A percentile compares a stretch with the other conserved stretches of the same genome.
Evolutionary conservation across 2,113 vertebrate species (phyloP).

Genomic region (Dendropsophus ebraccatus): DNA sequence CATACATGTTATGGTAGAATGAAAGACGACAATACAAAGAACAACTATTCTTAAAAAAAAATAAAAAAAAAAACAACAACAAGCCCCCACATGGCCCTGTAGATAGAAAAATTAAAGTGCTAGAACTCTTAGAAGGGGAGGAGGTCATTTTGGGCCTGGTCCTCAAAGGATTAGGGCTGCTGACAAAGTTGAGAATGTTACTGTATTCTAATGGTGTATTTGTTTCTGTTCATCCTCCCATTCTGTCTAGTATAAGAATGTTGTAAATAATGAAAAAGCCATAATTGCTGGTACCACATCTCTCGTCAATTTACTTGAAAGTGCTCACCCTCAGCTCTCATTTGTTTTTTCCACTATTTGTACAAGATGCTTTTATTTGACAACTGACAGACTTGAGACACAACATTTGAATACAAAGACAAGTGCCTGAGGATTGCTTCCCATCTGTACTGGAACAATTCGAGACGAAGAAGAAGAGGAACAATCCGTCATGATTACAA

Average conservation of each 20-base stretch:
- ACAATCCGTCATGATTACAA: slow-evolving; percentile 1
- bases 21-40: no score
- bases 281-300: slow-evolving; percentile 49
- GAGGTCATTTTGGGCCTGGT: no score
- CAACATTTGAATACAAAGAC: slow-evolving; percentile 28
- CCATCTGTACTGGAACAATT: not conserved
- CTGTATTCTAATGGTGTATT: slow-evolving; percentile 22
- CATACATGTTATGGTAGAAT: no score
- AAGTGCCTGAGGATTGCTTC: slow-evolving; percentile 35
- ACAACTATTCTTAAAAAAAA: no score
- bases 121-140: no score
- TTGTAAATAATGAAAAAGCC: slow-evolving; percentile 46
- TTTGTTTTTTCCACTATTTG: slow-evolving; percentile 30
- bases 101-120: no score
- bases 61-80: no score
- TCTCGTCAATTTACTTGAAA: slow-evolving; percentile 36
- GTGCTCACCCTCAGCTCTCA: slow-evolving; percentile 24
- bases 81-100: no score
- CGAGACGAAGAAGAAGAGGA: not conserved
- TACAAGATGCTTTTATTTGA: slow-evolving; percentile 37
- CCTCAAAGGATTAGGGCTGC: not conserved
- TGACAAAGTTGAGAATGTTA: slow-evolving; percentile 6
- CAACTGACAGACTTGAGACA: slow-evolving; percentile 38
- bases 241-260: slow-evolving; percentile 4
- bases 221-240: slow-evolving; percentile 27